phyloP scores from a whole-genome alignment of 1,140 invertebrate species.

The Tribolium castaneum region DNA sequence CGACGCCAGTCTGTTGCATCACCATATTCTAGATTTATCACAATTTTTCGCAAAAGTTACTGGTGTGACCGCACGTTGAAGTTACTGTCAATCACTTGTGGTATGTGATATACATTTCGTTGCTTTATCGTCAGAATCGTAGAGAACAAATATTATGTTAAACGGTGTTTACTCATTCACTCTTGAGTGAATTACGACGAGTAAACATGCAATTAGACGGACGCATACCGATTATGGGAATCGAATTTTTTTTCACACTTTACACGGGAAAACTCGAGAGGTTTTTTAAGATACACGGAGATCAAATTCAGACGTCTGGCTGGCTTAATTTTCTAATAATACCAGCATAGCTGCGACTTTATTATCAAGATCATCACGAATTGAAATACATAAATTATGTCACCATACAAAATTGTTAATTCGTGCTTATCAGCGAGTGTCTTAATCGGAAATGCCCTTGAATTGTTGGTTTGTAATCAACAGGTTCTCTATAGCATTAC shows the following conservation, averaged over 20 bases:
- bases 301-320: not conserved
- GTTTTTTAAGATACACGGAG: too few relatives aligned
- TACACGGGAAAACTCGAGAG: not conserved
- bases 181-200: conserved; percentile 31
- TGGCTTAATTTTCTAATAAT: not conserved
- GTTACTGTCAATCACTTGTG: conserved; percentile 11
- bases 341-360: not conserved
- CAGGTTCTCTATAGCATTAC: too few relatives aligned
- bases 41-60: conserved; percentile 23
- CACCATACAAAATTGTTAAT: not conserved
- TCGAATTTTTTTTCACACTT: conserved; percentile 14
- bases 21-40: conserved; percentile 7
- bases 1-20: conserved; percentile 41
- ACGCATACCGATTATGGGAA: conserved; percentile 36
- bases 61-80: conserved; percentile 42
- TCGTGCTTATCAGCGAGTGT: not conserved
- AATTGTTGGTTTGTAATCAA: not conserved
- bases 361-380: not conserved
- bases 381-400: not conserved
- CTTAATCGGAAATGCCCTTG: not conserved
- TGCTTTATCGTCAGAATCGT: not conserved
- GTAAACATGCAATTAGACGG: conserved; percentile 31
- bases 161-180: conserved; percentile 25
- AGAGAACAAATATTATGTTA: conserved; percentile 23
- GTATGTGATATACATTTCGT: not conserved